Conservation (phyloP, 2,888 invertebrate species). For the Oasisia sp. region DNA sequence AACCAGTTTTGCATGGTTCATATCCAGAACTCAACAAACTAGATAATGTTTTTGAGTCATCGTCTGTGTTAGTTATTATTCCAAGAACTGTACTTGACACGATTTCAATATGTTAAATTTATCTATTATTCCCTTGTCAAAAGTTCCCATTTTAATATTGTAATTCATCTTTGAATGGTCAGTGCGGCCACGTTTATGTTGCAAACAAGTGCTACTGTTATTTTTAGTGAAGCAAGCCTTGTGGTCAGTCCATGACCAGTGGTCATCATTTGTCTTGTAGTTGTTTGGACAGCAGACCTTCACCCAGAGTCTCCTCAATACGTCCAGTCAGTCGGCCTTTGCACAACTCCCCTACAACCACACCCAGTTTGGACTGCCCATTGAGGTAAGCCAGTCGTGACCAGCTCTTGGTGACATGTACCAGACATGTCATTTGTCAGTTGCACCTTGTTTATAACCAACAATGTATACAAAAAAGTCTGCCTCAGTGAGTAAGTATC, state of each 20-base stretch:
- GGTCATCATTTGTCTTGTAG: constrained; percentile 44
- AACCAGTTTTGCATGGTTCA: background rate
- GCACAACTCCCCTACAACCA: constrained; percentile 40
- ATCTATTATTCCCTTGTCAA: too few species aligned
- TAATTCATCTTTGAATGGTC: too few species aligned
- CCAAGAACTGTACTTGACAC: constrained; percentile 45
- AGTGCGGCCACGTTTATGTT: too few species aligned
- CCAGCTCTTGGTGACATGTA: too few species aligned
- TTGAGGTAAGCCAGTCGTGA: constrained; percentile 25
- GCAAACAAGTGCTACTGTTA: background rate
- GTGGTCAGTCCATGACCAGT: constrained; percentile 39
- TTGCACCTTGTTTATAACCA: background rate
- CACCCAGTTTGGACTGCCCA: constrained; percentile 41
- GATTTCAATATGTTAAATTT: too few species aligned
- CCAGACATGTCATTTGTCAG: background rate
- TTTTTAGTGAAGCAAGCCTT: background rate
- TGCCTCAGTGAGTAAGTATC: too few species aligned
- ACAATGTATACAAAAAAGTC: too few species aligned
- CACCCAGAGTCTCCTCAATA: constrained; percentile 50
- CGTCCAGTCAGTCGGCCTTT: constrained; percentile 38
- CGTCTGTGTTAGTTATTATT: constrained; percentile 26
- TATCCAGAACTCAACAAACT: background rate
- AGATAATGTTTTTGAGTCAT: too few species aligned
- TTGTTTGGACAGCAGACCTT: constrained; percentile 49
- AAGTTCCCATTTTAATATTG: too few species aligned